Evolutionary conservation across 2,797 vertebrate genomes (phyloP).

Genomic region (Oreochromis mossambicus): DNA sequence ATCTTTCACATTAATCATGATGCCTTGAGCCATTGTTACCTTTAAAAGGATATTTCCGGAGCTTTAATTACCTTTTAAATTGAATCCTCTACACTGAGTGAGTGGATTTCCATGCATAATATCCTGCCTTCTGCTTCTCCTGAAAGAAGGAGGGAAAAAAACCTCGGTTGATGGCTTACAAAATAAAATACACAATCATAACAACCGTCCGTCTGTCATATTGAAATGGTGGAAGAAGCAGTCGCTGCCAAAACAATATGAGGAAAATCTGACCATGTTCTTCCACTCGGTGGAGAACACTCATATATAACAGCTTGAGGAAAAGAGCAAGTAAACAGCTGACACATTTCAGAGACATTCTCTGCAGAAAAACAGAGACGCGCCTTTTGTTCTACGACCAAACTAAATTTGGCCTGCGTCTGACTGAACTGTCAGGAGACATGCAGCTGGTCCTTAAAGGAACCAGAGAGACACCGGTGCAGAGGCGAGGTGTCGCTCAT

Average conservation of each 20-base stretch:
- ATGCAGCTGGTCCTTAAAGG: slow-evolving; percentile 11
- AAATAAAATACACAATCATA: not conserved
- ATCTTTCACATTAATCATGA: not conserved
- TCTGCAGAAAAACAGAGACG: not conserved
- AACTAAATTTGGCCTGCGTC: slow-evolving; percentile 46
- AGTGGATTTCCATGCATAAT: slow-evolving; percentile 95
- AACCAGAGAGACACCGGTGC: not conserved
- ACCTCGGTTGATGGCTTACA: not conserved
- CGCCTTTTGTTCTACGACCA: slow-evolving; percentile 28
- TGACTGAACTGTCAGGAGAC: slow-evolving; percentile 17
- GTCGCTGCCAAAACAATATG: slow-evolving; percentile 15
- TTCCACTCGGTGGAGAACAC: slow-evolving; percentile 11
- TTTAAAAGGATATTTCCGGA: not conserved
- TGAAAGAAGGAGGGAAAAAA: slow-evolving; percentile 33
- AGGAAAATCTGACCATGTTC: slow-evolving; percentile 40
- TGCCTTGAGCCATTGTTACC: not conserved
- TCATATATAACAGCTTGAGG: slow-evolving; percentile 41
- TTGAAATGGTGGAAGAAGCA: not conserved
- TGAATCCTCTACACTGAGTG: slow-evolving; percentile 96
- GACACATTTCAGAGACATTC: slow-evolving; percentile 45
- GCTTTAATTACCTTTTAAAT: slow-evolving; percentile 88
- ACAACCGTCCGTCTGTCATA: not conserved
- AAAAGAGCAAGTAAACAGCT: slow-evolving; percentile 37
- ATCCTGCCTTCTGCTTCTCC: slow-evolving; percentile 95
- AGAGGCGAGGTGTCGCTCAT: slow-evolving; percentile 3